Evolutionary conservation across 2,113 vertebrate genomes (phyloP), one percentile per base, ranked within the genome.

Genomic region (Oncorhynchus mykiss): DNA sequence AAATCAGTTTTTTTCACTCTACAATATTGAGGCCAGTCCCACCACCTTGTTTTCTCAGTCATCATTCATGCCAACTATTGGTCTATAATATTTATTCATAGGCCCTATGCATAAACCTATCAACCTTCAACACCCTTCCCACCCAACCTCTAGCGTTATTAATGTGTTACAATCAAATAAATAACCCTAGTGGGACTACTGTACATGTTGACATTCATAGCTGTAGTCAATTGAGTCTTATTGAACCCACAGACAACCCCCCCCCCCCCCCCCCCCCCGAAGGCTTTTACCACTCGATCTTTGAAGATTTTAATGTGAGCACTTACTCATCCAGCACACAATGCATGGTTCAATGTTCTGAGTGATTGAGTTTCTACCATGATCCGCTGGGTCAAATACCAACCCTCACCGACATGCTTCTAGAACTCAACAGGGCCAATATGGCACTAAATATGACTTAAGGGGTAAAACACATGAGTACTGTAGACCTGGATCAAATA

Each of bases 401-500:
- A 9, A 5, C 70, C 39, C 31, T 31, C 59, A 48, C 57, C 48
- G 67, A 79, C 54, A 79, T 16, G 60, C 34, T n/a, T 64, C 57
- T 66, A 73, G 67, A 79, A 64, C 49, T 18, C 51, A n/a, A 75
- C 69, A 31, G 48, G 45, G 14, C 13, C 48, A 49, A 59, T 67
- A 13, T 3, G 7, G 29, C 3, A 45, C 14, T 48, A 45, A 73
- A 71, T 18, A 66, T 73, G 39, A 82, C 73, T 77, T n/a, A 72
- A 9, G 49, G 24, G n/a, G 39, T 48, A 49, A 20, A 24, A 39
- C 22, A 70, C 68, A 45, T 49, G 68, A 65, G 34, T 66, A 67
- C 25, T 22, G 65, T 22, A 67, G 65, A 29, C n/a, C 12, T 16
- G 65, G 29, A 22, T 18, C 13, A 54, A 54, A 54, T 54, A 3